A percentile compares a stretch with the other conserved stretches of the same genome.
Evolutionary conservation across 2,888 invertebrate genomes (phyloP).

Genomic region (Plagiodera versicolora): DNA sequence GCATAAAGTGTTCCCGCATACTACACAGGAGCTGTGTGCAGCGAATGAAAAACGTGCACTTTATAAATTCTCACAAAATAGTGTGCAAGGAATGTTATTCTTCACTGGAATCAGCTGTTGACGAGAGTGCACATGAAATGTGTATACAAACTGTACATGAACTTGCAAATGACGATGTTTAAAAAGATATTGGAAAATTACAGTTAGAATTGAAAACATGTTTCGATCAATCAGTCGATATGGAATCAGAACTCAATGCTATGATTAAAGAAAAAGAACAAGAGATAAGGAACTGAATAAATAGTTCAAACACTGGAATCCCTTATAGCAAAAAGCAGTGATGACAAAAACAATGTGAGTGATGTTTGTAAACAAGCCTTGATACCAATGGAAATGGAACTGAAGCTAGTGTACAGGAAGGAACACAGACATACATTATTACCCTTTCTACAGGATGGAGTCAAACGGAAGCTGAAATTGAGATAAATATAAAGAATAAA

Average conservation of each 20-base stretch:
- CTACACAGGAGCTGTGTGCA: constrained; percentile 10
- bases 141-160: neutral
- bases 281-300: constrained; percentile 5
- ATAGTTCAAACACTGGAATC: constrained; percentile 11
- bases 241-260: constrained; percentile 5
- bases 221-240: constrained; percentile 5
- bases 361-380: constrained; percentile 8
- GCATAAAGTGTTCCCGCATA: constrained; percentile 10
- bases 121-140: constrained; percentile 10
- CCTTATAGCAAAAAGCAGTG: constrained; percentile 5
- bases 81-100: constrained; percentile 5
- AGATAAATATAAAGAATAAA: neutral
- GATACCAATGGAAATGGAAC: neutral
- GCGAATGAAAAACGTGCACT: constrained; percentile 12
- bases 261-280: constrained; percentile 1
- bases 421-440: constrained; percentile 5
- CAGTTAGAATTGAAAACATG: constrained; percentile 3
- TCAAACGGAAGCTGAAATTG: constrained; percentile 1
- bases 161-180: constrained; percentile 3
- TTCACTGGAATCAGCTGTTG: constrained; percentile 9
- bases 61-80: constrained; percentile 8
- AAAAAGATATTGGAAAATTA: constrained; percentile 5
- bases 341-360: constrained; percentile 4
- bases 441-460: constrained; percentile 2
- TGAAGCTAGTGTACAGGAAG: constrained; percentile 8